Evolutionary conservation across 2,113 vertebrate species (phyloP), one percentile per base, ranked within the genome.

Genomic region (Mastomys coucha): DNA sequence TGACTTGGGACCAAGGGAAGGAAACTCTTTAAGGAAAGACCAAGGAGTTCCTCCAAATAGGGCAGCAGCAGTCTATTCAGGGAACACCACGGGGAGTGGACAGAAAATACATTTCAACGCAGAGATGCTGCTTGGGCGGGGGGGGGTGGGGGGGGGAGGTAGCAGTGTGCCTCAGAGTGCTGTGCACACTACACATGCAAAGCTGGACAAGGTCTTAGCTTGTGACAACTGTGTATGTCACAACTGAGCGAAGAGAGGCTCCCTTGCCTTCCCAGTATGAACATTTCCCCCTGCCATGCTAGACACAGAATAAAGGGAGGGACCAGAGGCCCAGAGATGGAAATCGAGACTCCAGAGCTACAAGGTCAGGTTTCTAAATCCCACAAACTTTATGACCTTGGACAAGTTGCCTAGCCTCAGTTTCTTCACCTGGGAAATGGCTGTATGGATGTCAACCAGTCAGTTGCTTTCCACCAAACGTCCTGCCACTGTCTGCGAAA

Each of bases 281-380:
- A 3, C 9, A 33, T 65, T 63, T 70, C 86, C 58, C 51, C 14
- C 17, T 49, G n/a, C 45, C 11, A 13, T n/a, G 39, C 0, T 11
- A 8, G 0, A 65, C 7, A 53, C 7, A 36, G 16, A 51, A 33
- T 31, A 49, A 85, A 93, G 19, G 16, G 58, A 67, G 13, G 39
- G 31, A 10, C 60, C 63, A 8, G 2, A 84, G 51, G 31, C 12
- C 39, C 22, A 2, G 7, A 0, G 7, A 39, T 16, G 63, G 2
- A 36, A 88, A 91, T 28, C 39, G 91, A 36, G 80, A 84, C 69
- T 13, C 69, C 14, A 51, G 73, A 33, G n/a, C 67, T 75, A 31
- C 13, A 28, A 10, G 19, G 4, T 69, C 45, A 39, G 39, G 60
- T 58, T 49, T n/a, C 78, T n/a, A 86, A 51, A 28, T 63, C n/a